A percentile compares a stretch with the other conserved stretches of the same genome.
phyloP scores from a whole-genome alignment of 2,888 invertebrate genomes.

The Autographa gamma region DNA sequence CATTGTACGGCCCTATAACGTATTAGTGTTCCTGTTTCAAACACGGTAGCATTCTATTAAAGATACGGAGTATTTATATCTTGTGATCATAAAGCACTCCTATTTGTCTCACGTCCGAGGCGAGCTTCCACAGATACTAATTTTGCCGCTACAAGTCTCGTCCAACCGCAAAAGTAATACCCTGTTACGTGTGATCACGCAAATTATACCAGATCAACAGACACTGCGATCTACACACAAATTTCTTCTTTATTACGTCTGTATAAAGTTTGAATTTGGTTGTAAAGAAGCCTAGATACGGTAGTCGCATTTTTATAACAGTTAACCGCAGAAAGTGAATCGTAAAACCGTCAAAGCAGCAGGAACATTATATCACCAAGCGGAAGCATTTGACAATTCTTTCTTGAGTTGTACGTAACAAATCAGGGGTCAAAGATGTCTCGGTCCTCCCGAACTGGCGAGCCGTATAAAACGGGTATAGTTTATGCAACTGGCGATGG shows the following conservation, averaged over 20 bases:
- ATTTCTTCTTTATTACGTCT: slow-evolving; percentile 43
- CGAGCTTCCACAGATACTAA: slow-evolving; percentile 58
- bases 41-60: slow-evolving; percentile 29
- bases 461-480: slow-evolving; percentile 46
- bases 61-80: slow-evolving; percentile 34
- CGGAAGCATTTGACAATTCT: slow-evolving; percentile 64
- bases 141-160: slow-evolving; percentile 66
- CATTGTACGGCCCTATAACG: slow-evolving; percentile 9
- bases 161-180: slow-evolving; percentile 65
- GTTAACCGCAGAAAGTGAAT: slow-evolving; percentile 77
- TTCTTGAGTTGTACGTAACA: slow-evolving; percentile 48
- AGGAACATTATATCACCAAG: slow-evolving; percentile 72
- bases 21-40: slow-evolving; percentile 22
- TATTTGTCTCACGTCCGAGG: slow-evolving; percentile 41
- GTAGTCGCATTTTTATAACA: slow-evolving; percentile 68
- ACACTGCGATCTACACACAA: slow-evolving; percentile 41
- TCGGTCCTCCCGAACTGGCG: slow-evolving; percentile 33
- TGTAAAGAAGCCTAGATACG: slow-evolving; percentile 19
- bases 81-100: slow-evolving; percentile 49
- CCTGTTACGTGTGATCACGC: slow-evolving; percentile 72
- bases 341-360: slow-evolving; percentile 69
- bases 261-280: slow-evolving; percentile 41
- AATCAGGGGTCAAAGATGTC: slow-evolving; percentile 51
- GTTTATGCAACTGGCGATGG: slow-evolving; percentile 66
- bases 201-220: slow-evolving; percentile 78